phyloP scores from a whole-genome alignment of 2,888 invertebrate genomes.

The Teleogryllus oceanicus region DNA sequence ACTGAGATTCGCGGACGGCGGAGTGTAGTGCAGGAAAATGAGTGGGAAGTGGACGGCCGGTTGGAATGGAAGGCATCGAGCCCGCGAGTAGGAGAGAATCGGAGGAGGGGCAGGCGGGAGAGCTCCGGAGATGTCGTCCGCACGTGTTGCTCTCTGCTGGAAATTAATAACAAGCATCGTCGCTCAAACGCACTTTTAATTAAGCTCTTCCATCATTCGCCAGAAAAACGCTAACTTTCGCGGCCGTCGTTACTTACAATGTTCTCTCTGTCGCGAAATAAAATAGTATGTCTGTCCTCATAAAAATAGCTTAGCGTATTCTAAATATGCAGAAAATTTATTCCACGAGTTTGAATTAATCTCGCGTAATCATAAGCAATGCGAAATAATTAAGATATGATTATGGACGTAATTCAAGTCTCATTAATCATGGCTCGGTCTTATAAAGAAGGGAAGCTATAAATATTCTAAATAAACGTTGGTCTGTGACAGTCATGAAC shows the following conservation, averaged over 20 bases:
- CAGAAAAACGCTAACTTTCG: no score
- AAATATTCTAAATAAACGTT: neutral
- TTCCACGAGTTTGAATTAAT: no score
- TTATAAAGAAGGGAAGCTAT: neutral
- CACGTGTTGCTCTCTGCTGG: neutral
- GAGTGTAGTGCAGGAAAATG: no score
- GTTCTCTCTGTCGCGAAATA: no score
- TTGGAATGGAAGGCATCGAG: no score
- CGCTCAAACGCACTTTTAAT: conserved; percentile 18
- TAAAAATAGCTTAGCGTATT: no score
- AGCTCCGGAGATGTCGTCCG: neutral
- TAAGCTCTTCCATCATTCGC: neutral
- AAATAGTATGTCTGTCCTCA: no score
- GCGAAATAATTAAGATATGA: neutral
- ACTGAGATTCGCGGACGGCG: no score
- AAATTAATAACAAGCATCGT: conserved; percentile 2
- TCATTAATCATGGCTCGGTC: neutral
- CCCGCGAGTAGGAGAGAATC: no score
- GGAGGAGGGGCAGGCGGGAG: neutral
- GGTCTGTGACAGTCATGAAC: neutral
- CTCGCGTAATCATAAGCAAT: neutral
- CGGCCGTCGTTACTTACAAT: no score
- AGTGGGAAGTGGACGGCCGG: no score
- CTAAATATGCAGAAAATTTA: no score
- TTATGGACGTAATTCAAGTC: neutral